Base-by-base conservation (phyloP, 1,140 invertebrate species). In the Drosophila ohnishii region DNA sequence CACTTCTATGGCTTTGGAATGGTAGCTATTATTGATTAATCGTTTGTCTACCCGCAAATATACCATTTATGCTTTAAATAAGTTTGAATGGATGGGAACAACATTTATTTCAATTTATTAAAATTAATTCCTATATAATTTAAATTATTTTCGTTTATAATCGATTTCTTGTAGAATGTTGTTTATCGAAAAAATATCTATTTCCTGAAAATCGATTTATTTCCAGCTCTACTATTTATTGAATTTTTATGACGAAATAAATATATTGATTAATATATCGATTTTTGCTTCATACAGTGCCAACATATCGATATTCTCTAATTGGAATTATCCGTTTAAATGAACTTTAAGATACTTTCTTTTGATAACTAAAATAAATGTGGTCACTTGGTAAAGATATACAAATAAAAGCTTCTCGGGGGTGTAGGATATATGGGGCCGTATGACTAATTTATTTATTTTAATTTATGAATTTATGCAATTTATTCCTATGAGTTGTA, bases 371-470 rank as follows among this genome's bases (percentile, higher is more conserved):
- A 11, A 2, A 16, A 0, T 3, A 51, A 19, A 51, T 19, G 28
- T 30, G 28, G 47, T 28, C 8, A n/a, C 5, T 32, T 32, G 4
- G 1, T 32, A 32, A 16, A 11, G 25, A 28, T 10, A 50, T 9
- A 35, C 13, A 30, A 1, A 28, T 1, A 10, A 48, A 0, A 10
- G 3, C 11, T 35, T 14, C 16, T 22, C 13, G 50, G 7, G 7
- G 22, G n/a, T 51, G 6, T 34, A 34, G 48, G 14, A 34, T 51
- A n/a, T 25, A 8, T 10, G 16, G 30, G 25, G 4, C 32, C 13
- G 16, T 25, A 22, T 53, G 19, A 37, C 51, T 55, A 37, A 55
- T 55, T 55, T 13, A 55, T 55, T 14, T 53, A 53, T 37, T 19
- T 6, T 53, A 37, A 35, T 53, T 22, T 34, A 51, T 51, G 16